Base-by-base conservation (phyloP, 2,888 invertebrate genomes). In the Lepas anatifera region DNA sequence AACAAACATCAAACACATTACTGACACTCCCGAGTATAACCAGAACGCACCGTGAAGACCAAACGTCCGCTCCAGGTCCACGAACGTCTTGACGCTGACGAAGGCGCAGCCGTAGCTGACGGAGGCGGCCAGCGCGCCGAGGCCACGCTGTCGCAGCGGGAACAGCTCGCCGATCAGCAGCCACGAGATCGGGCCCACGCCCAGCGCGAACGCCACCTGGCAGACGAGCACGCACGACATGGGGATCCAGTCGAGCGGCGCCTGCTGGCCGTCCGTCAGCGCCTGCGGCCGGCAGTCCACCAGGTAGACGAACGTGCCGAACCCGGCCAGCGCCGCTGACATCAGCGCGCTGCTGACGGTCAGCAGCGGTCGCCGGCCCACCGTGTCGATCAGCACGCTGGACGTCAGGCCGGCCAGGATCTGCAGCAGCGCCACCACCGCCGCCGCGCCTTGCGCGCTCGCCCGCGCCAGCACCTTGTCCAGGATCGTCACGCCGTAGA, bases 171-270 rank as follows among this genome's bases (percentile, higher is more conserved):
- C 90, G 76, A 90, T 88, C 77, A 92, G 82, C 73, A 92, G 81
- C 89, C 91, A 91, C 41, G 92, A 91, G 77, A 92, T 91, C 37
- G 92, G 92, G 78, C 90, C 91, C 81, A 92, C 90, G 69, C 92
- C 92, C 75, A 92, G 81, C n/a, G 90, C 89, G 78, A 91, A 91
- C 63, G 91, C 91, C 72, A 90, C 87, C 2, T 91, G 90, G 79
- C 91, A 92, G 41, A 91, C 87, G 73, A 92, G 82, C 43, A 90
- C 89, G 80, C 91, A 91, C 22, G 90, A 83, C 73, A 92, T 79
- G 13, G 92, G 92, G 75, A 92, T 89, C 92, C 77, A 78, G 35
- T 73, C 74, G 13, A 75, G 72, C 18, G 71, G 69, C 32, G 69
- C 52, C 68, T 72, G 73, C 52, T 72, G 70, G 58, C 72, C 72